A percentile compares a stretch with the other conserved stretches of the same genome.
Evolutionary conservation across 2,113 vertebrate species (phyloP).

Genomic region (Cygnus buccinator): DNA sequence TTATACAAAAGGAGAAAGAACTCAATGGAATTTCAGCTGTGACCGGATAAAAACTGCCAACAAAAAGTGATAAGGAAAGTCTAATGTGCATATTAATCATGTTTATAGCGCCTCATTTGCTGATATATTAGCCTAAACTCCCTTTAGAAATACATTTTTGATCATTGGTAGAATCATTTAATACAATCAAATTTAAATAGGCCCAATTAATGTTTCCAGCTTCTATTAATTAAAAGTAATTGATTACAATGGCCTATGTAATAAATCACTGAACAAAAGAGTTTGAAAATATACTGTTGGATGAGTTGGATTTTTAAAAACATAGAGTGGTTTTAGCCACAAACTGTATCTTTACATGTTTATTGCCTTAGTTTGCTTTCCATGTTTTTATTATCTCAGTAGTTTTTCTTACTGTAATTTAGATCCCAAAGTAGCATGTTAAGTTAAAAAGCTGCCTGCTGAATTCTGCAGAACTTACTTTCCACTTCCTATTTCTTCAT

Average conservation of each 20-base stretch:
- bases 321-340: conserved; percentile 68
- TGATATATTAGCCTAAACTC: conserved; percentile 87
- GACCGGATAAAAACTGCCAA: conserved; percentile 87
- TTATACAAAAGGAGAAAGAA: conserved; percentile 86
- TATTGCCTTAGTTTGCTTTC: conserved; percentile 72
- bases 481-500: conserved; percentile 48
- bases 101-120: conserved; percentile 88
- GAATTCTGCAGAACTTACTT: conserved; percentile 39
- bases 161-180: conserved; percentile 76
- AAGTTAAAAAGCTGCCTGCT: conserved; percentile 11
- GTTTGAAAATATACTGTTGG: conserved; percentile 63
- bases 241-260: conserved; percentile 60
- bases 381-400: conserved; percentile 72
- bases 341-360: conserved; percentile 69
- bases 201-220: conserved; percentile 77
- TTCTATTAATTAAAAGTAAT: conserved; percentile 82
- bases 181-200: conserved; percentile 70
- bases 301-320: conserved; percentile 66
- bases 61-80: conserved; percentile 87
- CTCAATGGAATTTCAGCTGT: conserved; percentile 84
- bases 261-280: conserved; percentile 70
- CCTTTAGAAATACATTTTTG: conserved; percentile 80
- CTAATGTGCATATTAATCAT: conserved; percentile 91
- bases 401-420: conserved; percentile 53
- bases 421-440: not conserved